These are phyloP conservation scores for Bombus huntii DNA, from an alignment of 1,140 invertebrate species.

Conservation along the genomic window DNA sequence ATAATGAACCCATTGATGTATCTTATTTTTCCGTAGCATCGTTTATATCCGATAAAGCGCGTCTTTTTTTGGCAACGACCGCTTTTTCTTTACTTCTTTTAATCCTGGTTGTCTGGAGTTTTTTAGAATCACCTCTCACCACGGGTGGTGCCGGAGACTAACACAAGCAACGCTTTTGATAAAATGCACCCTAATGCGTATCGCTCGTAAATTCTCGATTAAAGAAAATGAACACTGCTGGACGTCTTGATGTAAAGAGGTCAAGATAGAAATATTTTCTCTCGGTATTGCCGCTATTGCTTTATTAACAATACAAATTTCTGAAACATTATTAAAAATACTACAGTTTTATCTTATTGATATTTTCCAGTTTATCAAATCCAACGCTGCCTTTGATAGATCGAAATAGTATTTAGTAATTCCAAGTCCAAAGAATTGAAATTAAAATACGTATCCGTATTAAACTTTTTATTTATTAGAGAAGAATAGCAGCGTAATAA, in stretches of 20 bases:
- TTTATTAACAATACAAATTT: background rate
- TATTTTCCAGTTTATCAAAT: too few relatives aligned
- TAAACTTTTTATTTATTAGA: too few relatives aligned
- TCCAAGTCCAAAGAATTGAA: too few relatives aligned
- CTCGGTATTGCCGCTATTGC: too few relatives aligned
- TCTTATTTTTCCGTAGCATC: slow-evolving; percentile 16
- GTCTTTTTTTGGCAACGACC: slow-evolving; percentile 38
- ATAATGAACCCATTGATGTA: slow-evolving; percentile 51
- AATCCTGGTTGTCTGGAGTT: background rate
- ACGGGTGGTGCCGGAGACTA: slow-evolving; percentile 32
- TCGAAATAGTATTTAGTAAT: too few relatives aligned
- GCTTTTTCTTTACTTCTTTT: slow-evolving; percentile 37
- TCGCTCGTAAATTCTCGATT: background rate
- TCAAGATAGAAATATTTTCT: too few relatives aligned
- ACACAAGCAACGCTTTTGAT: background rate
- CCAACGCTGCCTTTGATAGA: too few relatives aligned
- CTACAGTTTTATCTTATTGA: background rate
- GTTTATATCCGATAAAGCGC: slow-evolving; percentile 19
- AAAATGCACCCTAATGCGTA: background rate
- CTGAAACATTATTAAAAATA: background rate
- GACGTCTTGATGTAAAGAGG: background rate
- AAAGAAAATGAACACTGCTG: slow-evolving; percentile 5
- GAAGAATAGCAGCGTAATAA: too few relatives aligned
- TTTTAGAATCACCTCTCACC: slow-evolving; percentile 28
- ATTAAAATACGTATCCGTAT: too few relatives aligned